Percentiles rank a stretch among this genome's conserved stretches.
Evolutionary conservation across 2,113 vertebrate genomes (phyloP).

Genomic region (Cryptotis parvus): DNA sequence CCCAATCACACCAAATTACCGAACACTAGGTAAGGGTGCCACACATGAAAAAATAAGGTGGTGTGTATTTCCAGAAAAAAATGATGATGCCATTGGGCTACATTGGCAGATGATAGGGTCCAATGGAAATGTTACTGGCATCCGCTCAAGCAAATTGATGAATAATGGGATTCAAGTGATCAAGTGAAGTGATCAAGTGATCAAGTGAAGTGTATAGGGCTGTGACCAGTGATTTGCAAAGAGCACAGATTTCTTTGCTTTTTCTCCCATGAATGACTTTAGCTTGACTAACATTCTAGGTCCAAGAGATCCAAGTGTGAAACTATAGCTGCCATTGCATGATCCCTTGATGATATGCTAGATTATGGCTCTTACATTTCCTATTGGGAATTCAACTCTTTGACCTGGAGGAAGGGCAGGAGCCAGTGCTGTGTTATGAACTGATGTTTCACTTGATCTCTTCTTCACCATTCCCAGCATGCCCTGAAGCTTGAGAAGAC

Average conservation of each 20-base stretch:
- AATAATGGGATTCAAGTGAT: no score
- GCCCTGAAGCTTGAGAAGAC: not conserved
- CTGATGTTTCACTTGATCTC: not conserved
- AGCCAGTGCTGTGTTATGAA: no score
- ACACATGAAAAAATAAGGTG: not conserved
- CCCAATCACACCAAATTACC: not conserved
- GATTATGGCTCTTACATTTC: not conserved
- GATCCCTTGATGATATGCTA: not conserved
- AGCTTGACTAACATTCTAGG: not conserved
- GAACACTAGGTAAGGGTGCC: not conserved
- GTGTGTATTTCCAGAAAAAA: no score
- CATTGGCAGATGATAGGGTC: no score
- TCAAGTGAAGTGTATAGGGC: no score
- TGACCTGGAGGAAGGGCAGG: not conserved
- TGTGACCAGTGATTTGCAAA: not conserved
- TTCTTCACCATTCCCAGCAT: not conserved
- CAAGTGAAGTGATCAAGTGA: no score
- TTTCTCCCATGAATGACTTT: not conserved
- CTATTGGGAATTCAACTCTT: not conserved
- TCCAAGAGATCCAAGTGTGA: not conserved
- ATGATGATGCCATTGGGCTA: no score
- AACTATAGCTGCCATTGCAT: not conserved
- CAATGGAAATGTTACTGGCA: no score
- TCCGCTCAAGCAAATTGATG: no score
- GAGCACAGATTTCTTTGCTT: not conserved